These are phyloP conservation scores for Chamaetylas fuelleborni DNA, from an alignment of 2,113 vertebrate species.

Conservation along the genomic window DNA sequence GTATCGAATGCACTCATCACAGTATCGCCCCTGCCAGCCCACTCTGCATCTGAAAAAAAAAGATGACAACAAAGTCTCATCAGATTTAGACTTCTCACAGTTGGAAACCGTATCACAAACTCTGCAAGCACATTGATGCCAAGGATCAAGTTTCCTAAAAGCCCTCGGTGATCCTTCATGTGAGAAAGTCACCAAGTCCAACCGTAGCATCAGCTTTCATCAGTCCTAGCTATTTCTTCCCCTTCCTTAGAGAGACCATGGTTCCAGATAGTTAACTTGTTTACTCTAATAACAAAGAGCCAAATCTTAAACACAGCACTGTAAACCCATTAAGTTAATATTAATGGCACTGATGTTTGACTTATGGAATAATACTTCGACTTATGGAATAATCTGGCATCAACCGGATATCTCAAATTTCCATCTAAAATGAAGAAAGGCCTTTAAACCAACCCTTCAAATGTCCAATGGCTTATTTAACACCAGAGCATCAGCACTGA, in stretches of 20 bases:
- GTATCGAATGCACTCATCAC: conserved; percentile 96
- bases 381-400: background rate
- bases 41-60: conserved; percentile 87
- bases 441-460: background rate
- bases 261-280: conserved; percentile 32
- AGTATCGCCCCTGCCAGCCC: conserved; percentile 96
- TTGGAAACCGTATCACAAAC: background rate
- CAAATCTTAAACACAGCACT: background rate
- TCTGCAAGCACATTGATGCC: background rate
- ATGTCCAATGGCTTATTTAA: background rate
- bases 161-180: conserved; percentile 18
- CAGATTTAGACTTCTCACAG: conserved; percentile 26
- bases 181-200: conserved; percentile 33
- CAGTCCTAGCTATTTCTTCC: background rate
- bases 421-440: background rate
- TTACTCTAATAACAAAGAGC: conserved; percentile 5
- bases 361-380: background rate
- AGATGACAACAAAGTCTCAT: background rate
- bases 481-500: background rate
- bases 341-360: conserved; percentile 10
- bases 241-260: background rate
- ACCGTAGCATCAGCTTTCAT: background rate
- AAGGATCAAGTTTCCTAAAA: conserved; percentile 33
- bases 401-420: background rate
- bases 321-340: background rate